phyloP scores from a whole-genome alignment of 2,113 vertebrate genomes.

The Larimichthys polyactis region DNA sequence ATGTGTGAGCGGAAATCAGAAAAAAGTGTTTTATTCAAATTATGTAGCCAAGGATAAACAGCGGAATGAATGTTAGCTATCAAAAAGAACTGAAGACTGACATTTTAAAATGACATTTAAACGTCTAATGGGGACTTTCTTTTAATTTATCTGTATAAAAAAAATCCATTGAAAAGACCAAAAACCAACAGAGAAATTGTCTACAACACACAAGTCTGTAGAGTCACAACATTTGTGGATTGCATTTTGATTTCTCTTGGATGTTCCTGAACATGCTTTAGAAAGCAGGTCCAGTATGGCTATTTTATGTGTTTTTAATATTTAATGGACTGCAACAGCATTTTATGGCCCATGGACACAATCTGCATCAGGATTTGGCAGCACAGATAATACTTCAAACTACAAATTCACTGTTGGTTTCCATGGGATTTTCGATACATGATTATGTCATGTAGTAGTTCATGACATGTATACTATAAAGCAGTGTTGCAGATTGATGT shows the following conservation, averaged over 20 bases:
- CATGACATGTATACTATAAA: neutral
- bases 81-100: neutral
- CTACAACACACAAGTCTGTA: neutral
- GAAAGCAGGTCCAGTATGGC: neutral
- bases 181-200: neutral
- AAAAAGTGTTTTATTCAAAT: slow-evolving; percentile 17
- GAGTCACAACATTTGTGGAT: neutral
- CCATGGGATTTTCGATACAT: neutral
- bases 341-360: neutral
- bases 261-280: slow-evolving; percentile 3
- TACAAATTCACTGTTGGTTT: neutral
- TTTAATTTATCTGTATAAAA: neutral
- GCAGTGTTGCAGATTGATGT: neutral
- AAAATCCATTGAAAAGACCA: neutral
- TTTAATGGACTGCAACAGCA: neutral
- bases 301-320: slow-evolving; percentile 30
- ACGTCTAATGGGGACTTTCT: neutral
- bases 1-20: slow-evolving; percentile 27
- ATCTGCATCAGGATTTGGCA: neutral
- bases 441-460: neutral
- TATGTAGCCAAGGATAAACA: slow-evolving; percentile 12
- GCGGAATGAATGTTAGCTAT: neutral
- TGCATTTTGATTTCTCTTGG: neutral
- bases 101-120: neutral
- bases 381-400: neutral